Percentiles rank a stretch among this genome's conserved stretches.
phyloP scores from a whole-genome alignment of 1,140 invertebrate species.

The Diorhabda sublineata region DNA sequence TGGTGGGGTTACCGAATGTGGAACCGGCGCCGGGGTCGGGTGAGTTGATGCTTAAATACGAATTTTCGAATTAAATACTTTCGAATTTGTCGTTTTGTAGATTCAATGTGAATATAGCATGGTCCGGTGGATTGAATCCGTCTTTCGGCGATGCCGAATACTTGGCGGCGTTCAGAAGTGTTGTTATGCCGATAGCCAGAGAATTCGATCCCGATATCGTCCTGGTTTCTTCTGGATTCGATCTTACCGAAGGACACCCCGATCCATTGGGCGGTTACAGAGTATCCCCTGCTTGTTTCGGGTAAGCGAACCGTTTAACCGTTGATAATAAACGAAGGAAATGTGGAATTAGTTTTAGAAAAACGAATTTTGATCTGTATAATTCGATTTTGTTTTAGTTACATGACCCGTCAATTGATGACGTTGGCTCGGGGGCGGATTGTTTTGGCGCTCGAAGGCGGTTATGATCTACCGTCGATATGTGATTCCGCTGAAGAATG shows the following conservation, averaged over 20 bases:
- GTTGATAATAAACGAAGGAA: background rate
- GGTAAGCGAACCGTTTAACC: slow-evolving; percentile 69
- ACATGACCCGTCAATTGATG: slow-evolving; percentile 93
- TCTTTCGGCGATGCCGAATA: slow-evolving; percentile 97
- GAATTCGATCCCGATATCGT: slow-evolving; percentile 94
- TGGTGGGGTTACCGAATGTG: slow-evolving; percentile 87
- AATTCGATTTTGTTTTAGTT: slow-evolving; percentile 46
- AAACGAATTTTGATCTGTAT: background rate
- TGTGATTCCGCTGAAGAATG: slow-evolving; percentile 97
- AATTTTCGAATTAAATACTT: background rate
- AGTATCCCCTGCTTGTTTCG: slow-evolving; percentile 92
- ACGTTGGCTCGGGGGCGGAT: slow-evolving; percentile 79
- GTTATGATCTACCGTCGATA: slow-evolving; percentile 93
- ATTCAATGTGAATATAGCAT: slow-evolving; percentile 91
- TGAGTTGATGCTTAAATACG: slow-evolving; percentile 49
- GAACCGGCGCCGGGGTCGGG: slow-evolving; percentile 84
- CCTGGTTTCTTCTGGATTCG: slow-evolving; percentile 96
- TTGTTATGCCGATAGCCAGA: slow-evolving; percentile 89
- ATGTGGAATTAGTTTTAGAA: background rate
- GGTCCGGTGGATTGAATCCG: slow-evolving; percentile 86
- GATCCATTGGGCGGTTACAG: slow-evolving; percentile 92
- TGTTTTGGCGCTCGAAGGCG: slow-evolving; percentile 87
- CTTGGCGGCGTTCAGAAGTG: slow-evolving; percentile 89
- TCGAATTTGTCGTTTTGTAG: background rate
- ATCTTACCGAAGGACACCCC: slow-evolving; percentile 90